A percentile compares a stretch with the other conserved stretches of the same genome.
Conservation (phyloP, 2,888 invertebrate genomes). For the Diploptera punctata region DNA sequence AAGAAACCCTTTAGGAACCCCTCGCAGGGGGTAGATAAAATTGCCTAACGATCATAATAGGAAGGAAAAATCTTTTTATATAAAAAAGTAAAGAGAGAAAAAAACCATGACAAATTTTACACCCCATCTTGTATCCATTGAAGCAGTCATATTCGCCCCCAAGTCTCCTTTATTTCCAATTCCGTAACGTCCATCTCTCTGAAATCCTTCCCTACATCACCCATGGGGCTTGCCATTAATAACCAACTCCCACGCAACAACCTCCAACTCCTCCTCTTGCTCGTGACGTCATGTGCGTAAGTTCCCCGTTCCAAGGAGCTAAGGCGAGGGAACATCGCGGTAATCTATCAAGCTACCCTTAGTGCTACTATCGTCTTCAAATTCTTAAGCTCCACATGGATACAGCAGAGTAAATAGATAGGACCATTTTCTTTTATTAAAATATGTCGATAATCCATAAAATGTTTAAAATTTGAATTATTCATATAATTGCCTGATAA, state of each 20-base stretch:
- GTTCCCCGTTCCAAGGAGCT: constrained; percentile 16
- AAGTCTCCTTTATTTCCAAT: background rate
- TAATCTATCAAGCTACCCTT: constrained; percentile 7
- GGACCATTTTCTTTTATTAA: no score
- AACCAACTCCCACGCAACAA: constrained; percentile 31
- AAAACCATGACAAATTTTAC: constrained; percentile 7
- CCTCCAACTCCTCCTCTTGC: no score
- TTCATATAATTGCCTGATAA: background rate
- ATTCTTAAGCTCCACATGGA: no score
- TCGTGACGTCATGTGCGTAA: constrained; percentile 24
- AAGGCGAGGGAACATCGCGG: background rate
- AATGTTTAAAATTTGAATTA: no score
- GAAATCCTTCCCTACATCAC: constrained; percentile 35
- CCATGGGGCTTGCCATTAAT: constrained; percentile 39
- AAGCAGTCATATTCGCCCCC: background rate
- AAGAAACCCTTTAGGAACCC: no score
- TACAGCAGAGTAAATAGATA: background rate
- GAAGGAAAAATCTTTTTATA: no score
- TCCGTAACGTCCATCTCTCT: constrained; percentile 2
- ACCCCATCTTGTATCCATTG: background rate
- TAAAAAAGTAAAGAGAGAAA: background rate
- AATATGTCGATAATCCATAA: no score
- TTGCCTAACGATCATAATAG: no score
- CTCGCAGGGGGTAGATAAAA: no score
- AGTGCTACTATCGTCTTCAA: background rate